Evolutionary conservation across 2,797 vertebrate genomes (phyloP).

Genomic region (Macropus fuliginosus): DNA sequence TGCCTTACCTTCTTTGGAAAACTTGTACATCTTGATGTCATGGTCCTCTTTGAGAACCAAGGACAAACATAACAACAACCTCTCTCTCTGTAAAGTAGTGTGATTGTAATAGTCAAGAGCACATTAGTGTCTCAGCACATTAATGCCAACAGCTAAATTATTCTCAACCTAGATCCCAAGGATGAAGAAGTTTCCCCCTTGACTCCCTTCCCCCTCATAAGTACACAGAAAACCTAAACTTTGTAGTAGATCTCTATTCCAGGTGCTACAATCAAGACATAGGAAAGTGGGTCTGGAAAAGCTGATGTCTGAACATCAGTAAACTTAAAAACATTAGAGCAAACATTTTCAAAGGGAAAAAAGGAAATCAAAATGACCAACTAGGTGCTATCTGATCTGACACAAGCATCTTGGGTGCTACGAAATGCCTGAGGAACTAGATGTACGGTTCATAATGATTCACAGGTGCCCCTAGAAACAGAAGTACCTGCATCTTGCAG

Average conservation of each 20-base stretch:
- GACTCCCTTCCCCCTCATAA: background rate
- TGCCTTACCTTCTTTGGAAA: background rate
- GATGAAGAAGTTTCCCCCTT: background rate
- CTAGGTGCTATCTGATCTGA: background rate
- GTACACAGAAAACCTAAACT: background rate
- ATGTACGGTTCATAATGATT: conserved; percentile 8
- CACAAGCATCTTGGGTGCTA: background rate
- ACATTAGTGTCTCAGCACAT: background rate
- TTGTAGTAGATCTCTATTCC: background rate
- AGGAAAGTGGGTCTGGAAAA: conserved; percentile 53
- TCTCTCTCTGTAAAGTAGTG: background rate
- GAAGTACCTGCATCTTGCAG: conserved; percentile 14
- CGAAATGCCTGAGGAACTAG: background rate
- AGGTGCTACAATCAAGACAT: conserved; percentile 20
- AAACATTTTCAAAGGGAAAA: conserved; percentile 48
- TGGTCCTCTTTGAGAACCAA: too few relatives aligned
- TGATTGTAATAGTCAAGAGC: background rate
- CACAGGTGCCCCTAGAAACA: conserved; percentile 39
- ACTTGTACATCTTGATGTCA: background rate
- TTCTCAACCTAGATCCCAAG: background rate
- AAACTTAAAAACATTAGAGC: conserved; percentile 33
- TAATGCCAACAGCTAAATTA: conserved; percentile 17
- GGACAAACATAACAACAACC: too few relatives aligned
- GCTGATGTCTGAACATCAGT: conserved; percentile 13
- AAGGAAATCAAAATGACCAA: conserved; percentile 45